A percentile compares a stretch with the other conserved stretches of the same genome.
Conservation (phyloP, 1,140 invertebrate genomes). For the Halyomorpha halys region DNA sequence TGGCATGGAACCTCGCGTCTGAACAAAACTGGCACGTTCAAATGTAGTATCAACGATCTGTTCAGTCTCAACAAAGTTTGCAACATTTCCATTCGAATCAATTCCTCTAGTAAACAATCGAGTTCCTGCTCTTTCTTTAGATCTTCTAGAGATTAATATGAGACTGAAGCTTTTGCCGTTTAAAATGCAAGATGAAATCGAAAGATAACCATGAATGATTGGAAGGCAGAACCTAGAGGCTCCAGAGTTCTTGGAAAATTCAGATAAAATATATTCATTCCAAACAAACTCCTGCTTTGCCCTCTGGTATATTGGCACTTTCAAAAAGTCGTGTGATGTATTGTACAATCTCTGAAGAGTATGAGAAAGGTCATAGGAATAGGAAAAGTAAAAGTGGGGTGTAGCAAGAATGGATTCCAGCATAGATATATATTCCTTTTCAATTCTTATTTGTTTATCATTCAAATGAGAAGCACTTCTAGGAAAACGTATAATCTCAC, state of each 20-base stretch:
- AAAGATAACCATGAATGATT: conserved; percentile 31
- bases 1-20: conserved; percentile 89
- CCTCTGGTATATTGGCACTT: conserved; percentile 35
- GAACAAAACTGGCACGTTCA: conserved; percentile 78
- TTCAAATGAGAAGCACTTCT: conserved; percentile 74
- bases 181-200: conserved; percentile 64
- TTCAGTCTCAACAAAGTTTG: conserved; percentile 96
- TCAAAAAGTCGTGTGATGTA: conserved; percentile 69
- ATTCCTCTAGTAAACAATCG: conserved; percentile 51
- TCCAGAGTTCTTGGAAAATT: not conserved
- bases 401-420: conserved; percentile 64
- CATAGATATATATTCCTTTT: conserved; percentile 71
- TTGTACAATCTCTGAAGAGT: conserved; percentile 80
- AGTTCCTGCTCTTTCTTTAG: conserved; percentile 64
- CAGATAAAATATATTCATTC: not conserved
- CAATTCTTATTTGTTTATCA: conserved; percentile 54
- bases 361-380: conserved; percentile 88
- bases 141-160: conserved; percentile 74
- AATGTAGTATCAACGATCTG: conserved; percentile 64
- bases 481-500: conserved; percentile 79
- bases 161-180: conserved; percentile 75
- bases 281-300: conserved; percentile 6
- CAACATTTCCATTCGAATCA: conserved; percentile 70
- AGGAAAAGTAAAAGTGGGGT: conserved; percentile 83
- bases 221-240: not conserved